Base-by-base conservation (phyloP, 2,797 vertebrate species). In the Falco novaeseelandiae region DNA sequence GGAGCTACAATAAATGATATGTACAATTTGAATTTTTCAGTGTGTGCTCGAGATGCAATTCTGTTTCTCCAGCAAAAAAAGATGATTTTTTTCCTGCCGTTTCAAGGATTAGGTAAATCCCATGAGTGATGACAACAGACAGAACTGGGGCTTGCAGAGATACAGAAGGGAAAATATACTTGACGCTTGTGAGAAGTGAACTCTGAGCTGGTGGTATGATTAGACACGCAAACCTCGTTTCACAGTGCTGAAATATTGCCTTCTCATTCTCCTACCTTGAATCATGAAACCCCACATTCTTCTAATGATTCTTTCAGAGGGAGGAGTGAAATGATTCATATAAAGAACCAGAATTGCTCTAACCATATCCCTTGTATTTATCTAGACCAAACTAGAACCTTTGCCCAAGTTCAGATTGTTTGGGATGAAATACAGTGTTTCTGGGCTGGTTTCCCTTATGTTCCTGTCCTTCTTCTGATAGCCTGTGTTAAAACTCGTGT, bases 101-200 rank as follows among this genome's bases (percentile, higher is more conserved):
- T 96, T 93, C 93, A 76, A 87, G 82, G 95, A 95, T 97, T 97
- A 97, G 92, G 87, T 96, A 96, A 97, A 96, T 97, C 89, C 94
- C 95, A 76, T 90, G 95, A 95, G 94, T 91, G 89, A 96, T 96
- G 93, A 77, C 93, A 96, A 95, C 57, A 93, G 94, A 94, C 93
- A 96, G 93, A 97, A 97, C 91, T 96, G 87, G 94, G 87, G 30
- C 94, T 96, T 90, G 81, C 89, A 96, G 79, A 96, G 83, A 62
- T 93, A 79, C 48, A n/a, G 84, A 93, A 92, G 74, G 81, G 78
- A 96, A 94, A 97, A 96, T 91, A 46, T 17, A 62, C 71, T 84
- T 96, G 95, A 94, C 94, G 87, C 87, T 96, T 93, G 89, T 51
- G 92, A 97, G 77, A 90, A 84, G 63, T 77, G 85, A 94, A 89